phyloP scores from a whole-genome alignment of 2,797 vertebrate species.

The Champsocephalus gunnari region DNA sequence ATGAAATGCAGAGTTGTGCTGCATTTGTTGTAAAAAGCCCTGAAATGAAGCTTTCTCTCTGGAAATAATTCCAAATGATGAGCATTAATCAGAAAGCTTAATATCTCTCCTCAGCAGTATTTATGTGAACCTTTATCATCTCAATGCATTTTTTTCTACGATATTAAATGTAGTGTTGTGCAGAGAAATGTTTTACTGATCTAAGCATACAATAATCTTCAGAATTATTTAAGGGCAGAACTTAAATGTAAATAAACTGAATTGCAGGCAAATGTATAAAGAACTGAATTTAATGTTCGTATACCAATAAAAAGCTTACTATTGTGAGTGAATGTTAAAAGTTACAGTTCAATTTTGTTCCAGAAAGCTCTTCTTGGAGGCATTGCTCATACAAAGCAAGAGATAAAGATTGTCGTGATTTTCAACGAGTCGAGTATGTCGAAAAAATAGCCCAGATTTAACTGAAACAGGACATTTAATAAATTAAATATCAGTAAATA shows the following conservation, averaged over 20 bases:
- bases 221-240: neutral
- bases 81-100: neutral
- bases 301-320: neutral
- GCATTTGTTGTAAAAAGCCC: neutral
- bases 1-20: neutral
- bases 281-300: neutral
- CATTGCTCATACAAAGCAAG: neutral
- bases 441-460: neutral
- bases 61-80: neutral
- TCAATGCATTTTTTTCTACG: neutral
- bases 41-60: neutral
- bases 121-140: neutral
- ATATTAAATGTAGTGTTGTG: neutral
- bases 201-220: neutral
- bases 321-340: too few species aligned
- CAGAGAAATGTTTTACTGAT: neutral
- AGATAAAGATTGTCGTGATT: too few species aligned
- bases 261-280: neutral
- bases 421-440: neutral
- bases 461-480: slow-evolving; percentile 9
- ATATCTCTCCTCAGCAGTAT: neutral
- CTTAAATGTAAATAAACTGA: neutral
- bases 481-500: neutral
- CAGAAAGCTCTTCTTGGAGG: too few species aligned
- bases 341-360: too few species aligned